phyloP scores from a whole-genome alignment of 2,797 vertebrate genomes.

The Hemitrygon akajei region DNA sequence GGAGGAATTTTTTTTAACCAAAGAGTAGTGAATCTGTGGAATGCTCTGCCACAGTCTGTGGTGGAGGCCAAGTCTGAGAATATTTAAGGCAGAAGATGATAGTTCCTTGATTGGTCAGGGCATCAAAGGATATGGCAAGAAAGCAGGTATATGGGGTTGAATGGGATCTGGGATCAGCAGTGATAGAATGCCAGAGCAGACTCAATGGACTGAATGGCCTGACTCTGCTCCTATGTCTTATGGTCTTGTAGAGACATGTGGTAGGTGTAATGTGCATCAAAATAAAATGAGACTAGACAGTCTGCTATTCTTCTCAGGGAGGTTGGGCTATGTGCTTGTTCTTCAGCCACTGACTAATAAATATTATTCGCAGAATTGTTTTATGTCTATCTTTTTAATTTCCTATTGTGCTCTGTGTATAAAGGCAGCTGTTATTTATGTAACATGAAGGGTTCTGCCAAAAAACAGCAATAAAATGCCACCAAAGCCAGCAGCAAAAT shows the following conservation, averaged over 20 bases:
- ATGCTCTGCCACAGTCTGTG: too few relatives aligned
- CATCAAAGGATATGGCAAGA: too few relatives aligned
- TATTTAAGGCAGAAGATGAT: too few relatives aligned
- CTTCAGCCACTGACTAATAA: background rate
- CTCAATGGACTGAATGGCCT: too few relatives aligned
- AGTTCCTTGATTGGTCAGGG: too few relatives aligned
- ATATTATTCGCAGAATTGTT: background rate
- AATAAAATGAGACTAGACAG: background rate
- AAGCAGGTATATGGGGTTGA: too few relatives aligned
- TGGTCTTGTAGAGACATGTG: background rate
- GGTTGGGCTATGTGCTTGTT: background rate
- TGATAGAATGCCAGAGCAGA: too few relatives aligned
- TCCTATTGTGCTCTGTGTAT: slow-evolving; percentile 6
- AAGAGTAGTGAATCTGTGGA: too few relatives aligned
- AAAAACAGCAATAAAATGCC: slow-evolving; percentile 4
- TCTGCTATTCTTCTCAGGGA: background rate
- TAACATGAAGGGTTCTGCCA: background rate
- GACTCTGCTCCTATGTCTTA: too few relatives aligned
- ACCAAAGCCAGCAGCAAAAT: background rate
- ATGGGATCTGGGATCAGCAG: too few relatives aligned
- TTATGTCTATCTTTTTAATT: background rate
- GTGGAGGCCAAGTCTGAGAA: too few relatives aligned
- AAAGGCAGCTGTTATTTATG: slow-evolving; percentile 26
- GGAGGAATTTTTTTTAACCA: too few relatives aligned
- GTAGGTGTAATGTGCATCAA: background rate